phyloP scores from a whole-genome alignment of 2,888 invertebrate genomes.

The Willowsia nigromaculata region DNA sequence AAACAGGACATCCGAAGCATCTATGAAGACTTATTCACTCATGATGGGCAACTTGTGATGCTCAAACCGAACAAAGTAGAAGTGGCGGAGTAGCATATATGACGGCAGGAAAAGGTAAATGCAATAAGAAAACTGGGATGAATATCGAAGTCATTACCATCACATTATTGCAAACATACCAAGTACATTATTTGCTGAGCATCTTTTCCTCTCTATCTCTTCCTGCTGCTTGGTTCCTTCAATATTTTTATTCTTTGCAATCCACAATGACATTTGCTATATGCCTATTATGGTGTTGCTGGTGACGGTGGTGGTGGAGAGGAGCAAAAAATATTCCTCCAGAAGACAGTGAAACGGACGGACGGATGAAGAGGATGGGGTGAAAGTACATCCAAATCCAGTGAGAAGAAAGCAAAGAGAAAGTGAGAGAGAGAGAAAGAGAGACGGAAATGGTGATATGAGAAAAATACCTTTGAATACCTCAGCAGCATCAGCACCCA shows the following conservation, averaged over 20 bases:
- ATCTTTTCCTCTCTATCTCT: not conserved
- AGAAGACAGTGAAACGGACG: slow-evolving; percentile 27
- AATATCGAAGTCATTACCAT: slow-evolving; percentile 29
- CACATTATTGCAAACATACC: slow-evolving; percentile 65
- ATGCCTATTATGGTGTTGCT: not conserved
- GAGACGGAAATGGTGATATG: slow-evolving; percentile 25
- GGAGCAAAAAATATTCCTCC: not conserved
- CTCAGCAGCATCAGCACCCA: slow-evolving; percentile 6
- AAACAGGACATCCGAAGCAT: not conserved
- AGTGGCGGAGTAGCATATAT: not conserved
- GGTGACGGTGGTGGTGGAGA: not conserved
- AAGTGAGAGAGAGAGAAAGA: not conserved
- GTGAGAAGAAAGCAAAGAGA: not conserved
- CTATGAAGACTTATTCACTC: not conserved
- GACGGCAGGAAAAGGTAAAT: not conserved
- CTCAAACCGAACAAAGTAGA: not conserved
- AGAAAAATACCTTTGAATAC: slow-evolving; percentile 64
- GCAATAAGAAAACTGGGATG: not conserved
- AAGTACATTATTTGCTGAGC: slow-evolving; percentile 25
- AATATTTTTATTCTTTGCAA: not conserved
- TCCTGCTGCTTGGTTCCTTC: not conserved
- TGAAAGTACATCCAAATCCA: not conserved
- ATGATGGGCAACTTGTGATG: not conserved
- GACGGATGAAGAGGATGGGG: not conserved
- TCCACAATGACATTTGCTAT: slow-evolving; percentile 52